Conservation (phyloP, 2,797 vertebrate genomes). For the Chiloscyllium punctatum region DNA sequence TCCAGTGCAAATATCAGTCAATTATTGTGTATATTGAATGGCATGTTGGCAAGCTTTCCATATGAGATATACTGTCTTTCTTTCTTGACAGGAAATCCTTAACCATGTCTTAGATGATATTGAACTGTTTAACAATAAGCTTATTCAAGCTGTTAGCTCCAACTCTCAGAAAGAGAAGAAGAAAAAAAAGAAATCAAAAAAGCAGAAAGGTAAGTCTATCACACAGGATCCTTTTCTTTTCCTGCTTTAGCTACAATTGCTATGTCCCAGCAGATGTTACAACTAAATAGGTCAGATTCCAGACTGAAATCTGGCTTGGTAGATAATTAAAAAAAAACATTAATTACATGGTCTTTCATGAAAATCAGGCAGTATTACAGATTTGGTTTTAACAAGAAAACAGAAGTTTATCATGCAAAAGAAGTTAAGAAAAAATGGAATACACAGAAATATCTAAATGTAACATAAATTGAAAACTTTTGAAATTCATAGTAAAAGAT, state of each 20-base stretch:
- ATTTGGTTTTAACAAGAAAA: too few species aligned
- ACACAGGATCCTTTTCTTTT: background rate
- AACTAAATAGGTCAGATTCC: too few species aligned
- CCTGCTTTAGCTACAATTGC: background rate
- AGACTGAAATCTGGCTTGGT: too few species aligned
- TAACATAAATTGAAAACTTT: too few species aligned
- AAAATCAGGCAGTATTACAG: too few species aligned
- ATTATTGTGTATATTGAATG: background rate
- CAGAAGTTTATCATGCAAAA: too few species aligned
- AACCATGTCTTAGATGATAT: slow-evolving; percentile 62
- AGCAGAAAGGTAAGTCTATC: slow-evolving; percentile 48
- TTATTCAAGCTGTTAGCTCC: slow-evolving; percentile 42
- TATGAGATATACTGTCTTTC: background rate
- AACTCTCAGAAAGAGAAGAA: slow-evolving; percentile 52
- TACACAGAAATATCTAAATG: too few species aligned
- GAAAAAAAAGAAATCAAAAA: slow-evolving; percentile 50
- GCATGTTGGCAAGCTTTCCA: background rate
- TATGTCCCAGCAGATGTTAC: too few species aligned
- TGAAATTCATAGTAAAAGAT: too few species aligned
- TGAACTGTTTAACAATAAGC: slow-evolving; percentile 51
- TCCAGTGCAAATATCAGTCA: background rate
- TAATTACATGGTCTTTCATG: too few species aligned
- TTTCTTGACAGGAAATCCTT: slow-evolving; percentile 57
- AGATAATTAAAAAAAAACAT: too few species aligned
- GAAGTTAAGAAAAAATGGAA: too few species aligned